Percentiles rank a stretch among this genome's conserved stretches.
Conservation (phyloP, 92 coral and sea anemone genomes). For the Zoanthus sociatus region DNA sequence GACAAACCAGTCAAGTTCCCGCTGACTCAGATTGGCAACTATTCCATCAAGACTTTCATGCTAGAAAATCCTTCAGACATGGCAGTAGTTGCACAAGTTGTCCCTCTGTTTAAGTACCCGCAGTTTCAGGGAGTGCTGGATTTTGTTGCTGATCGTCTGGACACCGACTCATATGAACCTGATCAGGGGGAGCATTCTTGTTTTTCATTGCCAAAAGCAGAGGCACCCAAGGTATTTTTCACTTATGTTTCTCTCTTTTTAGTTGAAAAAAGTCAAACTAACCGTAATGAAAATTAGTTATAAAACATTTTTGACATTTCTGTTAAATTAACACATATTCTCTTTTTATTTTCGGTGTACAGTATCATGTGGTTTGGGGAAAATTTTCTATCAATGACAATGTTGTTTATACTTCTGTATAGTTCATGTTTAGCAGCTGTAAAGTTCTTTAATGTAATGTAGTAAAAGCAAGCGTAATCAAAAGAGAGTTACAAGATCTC, state of each 20-base stretch:
- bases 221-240: conserved; percentile 64
- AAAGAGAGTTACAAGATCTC: too few relatives aligned
- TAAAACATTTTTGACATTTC: not conserved
- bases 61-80: conserved; percentile 94
- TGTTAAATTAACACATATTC: too few relatives aligned
- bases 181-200: conserved; percentile 74
- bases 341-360: too few relatives aligned
- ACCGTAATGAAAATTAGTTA: not conserved
- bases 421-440: too few relatives aligned
- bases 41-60: conserved; percentile 77
- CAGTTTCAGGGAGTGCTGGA: conserved; percentile 82
- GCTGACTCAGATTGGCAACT: conserved; percentile 91
- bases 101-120: conserved; percentile 82
- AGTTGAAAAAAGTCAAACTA: not conserved
- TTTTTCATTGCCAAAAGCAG: conserved; percentile 73
- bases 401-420: too few relatives aligned
- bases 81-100: conserved; percentile 85
- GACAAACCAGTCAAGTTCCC: conserved; percentile 97
- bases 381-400: too few relatives aligned
- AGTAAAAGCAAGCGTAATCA: too few relatives aligned
- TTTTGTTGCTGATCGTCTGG: conserved; percentile 83
- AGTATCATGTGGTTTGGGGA: too few relatives aligned
- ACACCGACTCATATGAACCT: conserved; percentile 19
- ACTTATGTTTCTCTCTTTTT: not conserved
- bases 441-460: too few relatives aligned